Evolutionary conservation across 2,113 vertebrate genomes (phyloP).

Genomic region (Axis porcinus): DNA sequence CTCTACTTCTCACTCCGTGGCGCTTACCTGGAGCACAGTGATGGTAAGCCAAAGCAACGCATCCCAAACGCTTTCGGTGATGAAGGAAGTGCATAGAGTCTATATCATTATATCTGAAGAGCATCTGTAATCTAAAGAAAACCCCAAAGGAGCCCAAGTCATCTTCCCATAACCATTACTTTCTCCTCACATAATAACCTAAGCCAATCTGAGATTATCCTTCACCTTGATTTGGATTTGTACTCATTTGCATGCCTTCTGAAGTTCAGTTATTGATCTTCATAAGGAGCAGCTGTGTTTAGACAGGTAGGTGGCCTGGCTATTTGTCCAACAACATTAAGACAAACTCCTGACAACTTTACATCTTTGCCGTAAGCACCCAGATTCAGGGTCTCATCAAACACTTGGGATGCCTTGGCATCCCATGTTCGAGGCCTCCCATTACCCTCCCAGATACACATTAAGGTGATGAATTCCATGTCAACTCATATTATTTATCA

Average conservation of each 20-base stretch:
- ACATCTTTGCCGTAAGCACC: neutral
- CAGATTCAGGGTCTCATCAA: neutral
- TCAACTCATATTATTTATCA: slow-evolving; percentile 51
- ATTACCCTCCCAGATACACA: slow-evolving; percentile 22
- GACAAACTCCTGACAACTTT: neutral
- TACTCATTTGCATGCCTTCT: neutral
- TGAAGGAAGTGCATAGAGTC: neutral
- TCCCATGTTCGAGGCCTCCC: neutral
- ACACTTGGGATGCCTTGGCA: neutral
- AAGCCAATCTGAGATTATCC: neutral
- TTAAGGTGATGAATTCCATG: slow-evolving; percentile 40
- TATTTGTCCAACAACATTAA: neutral
- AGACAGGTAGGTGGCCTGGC: neutral
- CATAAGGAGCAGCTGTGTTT: neutral
- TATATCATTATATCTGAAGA: neutral
- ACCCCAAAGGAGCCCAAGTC: neutral
- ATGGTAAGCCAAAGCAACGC: neutral
- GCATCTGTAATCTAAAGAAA: neutral
- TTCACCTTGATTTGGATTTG: neutral
- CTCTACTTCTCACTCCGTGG: neutral
- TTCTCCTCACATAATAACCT: neutral
- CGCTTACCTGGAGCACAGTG: neutral
- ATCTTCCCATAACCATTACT: neutral
- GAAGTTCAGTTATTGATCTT: neutral
- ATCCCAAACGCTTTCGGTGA: neutral